Evolutionary conservation across 1,140 invertebrate genomes (phyloP).

Genomic region (Lepidurus couesii): DNA sequence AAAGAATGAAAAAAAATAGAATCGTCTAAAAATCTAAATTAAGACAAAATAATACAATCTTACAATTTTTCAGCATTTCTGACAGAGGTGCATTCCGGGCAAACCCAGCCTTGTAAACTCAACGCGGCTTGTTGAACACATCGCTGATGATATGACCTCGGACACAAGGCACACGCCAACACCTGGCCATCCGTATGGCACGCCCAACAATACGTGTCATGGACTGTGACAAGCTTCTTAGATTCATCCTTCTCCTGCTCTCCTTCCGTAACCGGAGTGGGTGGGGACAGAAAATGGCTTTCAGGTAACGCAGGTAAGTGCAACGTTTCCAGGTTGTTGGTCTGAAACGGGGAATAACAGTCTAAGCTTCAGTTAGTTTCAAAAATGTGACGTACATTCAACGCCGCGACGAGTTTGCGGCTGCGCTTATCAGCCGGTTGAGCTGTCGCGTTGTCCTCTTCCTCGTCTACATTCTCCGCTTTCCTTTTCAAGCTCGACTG

Average conservation of each 20-base stretch:
- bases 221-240: constrained; percentile 43
- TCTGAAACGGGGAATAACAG: neutral
- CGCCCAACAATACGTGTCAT: constrained; percentile 81
- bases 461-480: neutral
- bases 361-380: neutral
- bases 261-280: neutral
- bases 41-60: neutral
- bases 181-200: constrained; percentile 63
- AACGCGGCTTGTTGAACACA: constrained; percentile 45
- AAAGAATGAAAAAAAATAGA: no score
- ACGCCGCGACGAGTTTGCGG: neutral
- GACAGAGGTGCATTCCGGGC: constrained; percentile 74
- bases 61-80: constrained; percentile 63
- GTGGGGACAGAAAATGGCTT: neutral
- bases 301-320: neutral
- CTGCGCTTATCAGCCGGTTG: neutral
- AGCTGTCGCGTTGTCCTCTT: neutral
- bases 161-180: constrained; percentile 50
- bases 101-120: constrained; percentile 65
- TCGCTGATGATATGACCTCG: constrained; percentile 47
- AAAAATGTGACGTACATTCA: neutral
- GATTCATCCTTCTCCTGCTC: neutral
- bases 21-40: no score
- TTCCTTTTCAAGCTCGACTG: neutral
- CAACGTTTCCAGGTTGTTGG: neutral